Evolutionary conservation across 1,140 invertebrate species (phyloP).

Genomic region (Drosophila nigromelanica): DNA sequence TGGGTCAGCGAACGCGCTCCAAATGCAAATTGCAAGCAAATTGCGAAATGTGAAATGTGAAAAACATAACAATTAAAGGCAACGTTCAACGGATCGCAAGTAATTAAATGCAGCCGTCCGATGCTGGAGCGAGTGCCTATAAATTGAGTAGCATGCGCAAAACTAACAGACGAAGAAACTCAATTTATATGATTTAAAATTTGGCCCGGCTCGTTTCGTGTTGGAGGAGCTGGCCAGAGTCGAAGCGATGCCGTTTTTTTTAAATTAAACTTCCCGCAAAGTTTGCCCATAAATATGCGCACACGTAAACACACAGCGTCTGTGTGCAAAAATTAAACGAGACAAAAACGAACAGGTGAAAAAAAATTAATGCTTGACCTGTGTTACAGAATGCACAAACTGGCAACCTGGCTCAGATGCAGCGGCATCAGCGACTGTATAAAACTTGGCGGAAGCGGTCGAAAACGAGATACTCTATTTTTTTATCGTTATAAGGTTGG

Average conservation of each 20-base stretch:
- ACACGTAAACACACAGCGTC: constrained; percentile 15
- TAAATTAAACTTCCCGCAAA: constrained; percentile 62
- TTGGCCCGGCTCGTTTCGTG: not conserved
- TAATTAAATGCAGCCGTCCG: constrained; percentile 35
- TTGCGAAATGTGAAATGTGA: not conserved
- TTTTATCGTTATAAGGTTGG: too few species aligned
- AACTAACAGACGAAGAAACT: constrained; percentile 24
- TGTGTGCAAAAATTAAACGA: constrained; percentile 21
- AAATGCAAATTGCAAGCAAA: not conserved
- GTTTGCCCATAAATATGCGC: constrained; percentile 56
- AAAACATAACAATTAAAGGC: constrained; percentile 37
- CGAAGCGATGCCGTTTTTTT: constrained; percentile 33
- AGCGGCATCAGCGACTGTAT: constrained; percentile 19
- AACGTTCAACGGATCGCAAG: not conserved
- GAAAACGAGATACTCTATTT: too few species aligned
- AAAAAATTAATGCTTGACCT: constrained; percentile 71
- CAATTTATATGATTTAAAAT: constrained; percentile 54
- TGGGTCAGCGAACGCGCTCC: not conserved
- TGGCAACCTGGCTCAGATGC: constrained; percentile 14
- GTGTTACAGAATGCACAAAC: constrained; percentile 41
- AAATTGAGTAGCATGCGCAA: constrained; percentile 30
- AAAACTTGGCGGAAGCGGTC: constrained; percentile 4
- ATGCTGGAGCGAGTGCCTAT: constrained; percentile 4
- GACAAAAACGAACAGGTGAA: constrained; percentile 20
- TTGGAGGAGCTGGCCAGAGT: constrained; percentile 24